phyloP scores from a whole-genome alignment of 2,113 vertebrate species.

The Trematomus loennbergii region DNA sequence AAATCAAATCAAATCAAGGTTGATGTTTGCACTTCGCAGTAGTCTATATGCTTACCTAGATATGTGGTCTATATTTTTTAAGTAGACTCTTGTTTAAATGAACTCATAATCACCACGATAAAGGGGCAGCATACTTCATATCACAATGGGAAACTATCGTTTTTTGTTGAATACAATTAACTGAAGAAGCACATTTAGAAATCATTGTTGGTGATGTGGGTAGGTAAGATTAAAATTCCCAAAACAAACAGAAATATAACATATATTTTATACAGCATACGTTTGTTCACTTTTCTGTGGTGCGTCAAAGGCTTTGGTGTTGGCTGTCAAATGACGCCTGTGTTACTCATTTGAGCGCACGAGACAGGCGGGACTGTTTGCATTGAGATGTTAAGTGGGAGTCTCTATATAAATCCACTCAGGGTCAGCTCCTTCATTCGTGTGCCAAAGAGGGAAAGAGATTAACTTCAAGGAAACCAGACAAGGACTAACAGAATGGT shows the following conservation, averaged over 20 bases:
- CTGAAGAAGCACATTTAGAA: background rate
- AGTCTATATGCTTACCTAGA: background rate
- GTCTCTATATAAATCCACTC: slow-evolving; percentile 80
- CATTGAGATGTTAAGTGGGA: slow-evolving; percentile 87
- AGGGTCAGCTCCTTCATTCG: slow-evolving; percentile 62
- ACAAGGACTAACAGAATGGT: slow-evolving; percentile 75
- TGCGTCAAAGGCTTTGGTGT: slow-evolving; percentile 9
- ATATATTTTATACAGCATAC: background rate
- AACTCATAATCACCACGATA: background rate
- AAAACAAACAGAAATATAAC: background rate
- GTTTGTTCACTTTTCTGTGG: background rate
- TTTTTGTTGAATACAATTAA: background rate
- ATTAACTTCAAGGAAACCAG: slow-evolving; percentile 33
- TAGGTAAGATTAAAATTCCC: background rate
- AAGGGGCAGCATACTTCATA: background rate
- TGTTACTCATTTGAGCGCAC: slow-evolving; percentile 59
- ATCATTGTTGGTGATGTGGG: background rate
- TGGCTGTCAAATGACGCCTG: slow-evolving; percentile 43
- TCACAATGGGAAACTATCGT: background rate
- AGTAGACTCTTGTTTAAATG: background rate
- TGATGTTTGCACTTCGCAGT: background rate
- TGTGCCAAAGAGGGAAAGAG: slow-evolving; percentile 24
- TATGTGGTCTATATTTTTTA: background rate
- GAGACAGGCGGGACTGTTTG: slow-evolving; percentile 63
- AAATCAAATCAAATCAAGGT: too few relatives aligned